These are phyloP conservation scores for Pseudomyrmex dendroicus DNA, from an alignment of 1,140 invertebrate genomes.

Conservation along the genomic window DNA sequence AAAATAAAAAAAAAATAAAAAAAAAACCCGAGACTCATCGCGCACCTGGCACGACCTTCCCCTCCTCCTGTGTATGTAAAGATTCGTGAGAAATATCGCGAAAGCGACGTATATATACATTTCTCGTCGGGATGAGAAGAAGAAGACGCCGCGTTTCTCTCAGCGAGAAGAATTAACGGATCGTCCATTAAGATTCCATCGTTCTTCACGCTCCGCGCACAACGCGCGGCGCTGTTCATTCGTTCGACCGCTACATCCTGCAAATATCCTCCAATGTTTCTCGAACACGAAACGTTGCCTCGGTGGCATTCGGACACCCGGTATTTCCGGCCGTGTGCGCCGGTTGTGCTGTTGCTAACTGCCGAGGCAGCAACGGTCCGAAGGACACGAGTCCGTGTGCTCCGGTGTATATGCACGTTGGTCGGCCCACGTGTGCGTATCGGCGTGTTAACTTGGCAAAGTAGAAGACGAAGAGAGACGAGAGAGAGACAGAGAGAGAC, in stretches of 20 bases:
- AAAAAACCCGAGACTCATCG: slow-evolving; percentile 8
- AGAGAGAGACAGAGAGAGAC: neutral
- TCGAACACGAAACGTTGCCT: slow-evolving; percentile 5
- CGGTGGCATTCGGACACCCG: slow-evolving; percentile 76
- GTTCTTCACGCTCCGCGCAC: neutral
- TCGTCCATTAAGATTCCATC: neutral
- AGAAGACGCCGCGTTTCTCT: neutral
- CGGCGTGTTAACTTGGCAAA: slow-evolving; percentile 46
- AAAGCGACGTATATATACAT: neutral
- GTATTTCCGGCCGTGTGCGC: slow-evolving; percentile 77
- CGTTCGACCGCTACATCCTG: slow-evolving; percentile 20
- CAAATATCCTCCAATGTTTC: slow-evolving; percentile 3
- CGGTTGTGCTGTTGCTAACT: slow-evolving; percentile 79
- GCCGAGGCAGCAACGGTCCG: slow-evolving; percentile 76
- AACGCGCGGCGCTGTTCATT: neutral
- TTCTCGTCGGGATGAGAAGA: neutral
- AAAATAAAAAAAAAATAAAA: neutral
- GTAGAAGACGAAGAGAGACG: slow-evolving; percentile 27
- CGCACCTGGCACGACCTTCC: slow-evolving; percentile 16
- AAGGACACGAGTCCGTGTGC: slow-evolving; percentile 66
- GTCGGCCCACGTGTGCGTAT: slow-evolving; percentile 44
- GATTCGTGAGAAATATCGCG: slow-evolving; percentile 9
- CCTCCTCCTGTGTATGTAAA: neutral
- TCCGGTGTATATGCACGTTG: slow-evolving; percentile 1
- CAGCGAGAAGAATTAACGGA: neutral